These are phyloP conservation scores for Eledona agricola DNA, from an alignment of 2,888 invertebrate genomes.

Conservation along the genomic window DNA sequence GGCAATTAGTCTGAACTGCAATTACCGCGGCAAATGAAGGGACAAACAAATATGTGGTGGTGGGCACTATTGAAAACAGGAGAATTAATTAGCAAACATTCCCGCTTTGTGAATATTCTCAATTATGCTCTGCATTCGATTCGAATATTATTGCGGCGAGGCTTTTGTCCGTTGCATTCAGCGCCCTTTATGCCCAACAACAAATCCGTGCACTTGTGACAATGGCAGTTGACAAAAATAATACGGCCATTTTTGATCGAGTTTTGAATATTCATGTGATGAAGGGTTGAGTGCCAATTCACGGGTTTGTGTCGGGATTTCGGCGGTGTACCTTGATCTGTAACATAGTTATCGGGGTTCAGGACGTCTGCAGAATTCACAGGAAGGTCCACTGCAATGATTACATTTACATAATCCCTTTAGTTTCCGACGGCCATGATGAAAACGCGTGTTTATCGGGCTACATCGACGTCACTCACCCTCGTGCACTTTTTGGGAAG, in stretches of 20 bases:
- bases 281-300: constrained; percentile 5
- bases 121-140: constrained; percentile 25
- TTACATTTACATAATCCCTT: constrained; percentile 60
- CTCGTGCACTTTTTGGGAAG: constrained; percentile 39
- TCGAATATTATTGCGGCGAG: constrained; percentile 16
- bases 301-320: constrained; percentile 25
- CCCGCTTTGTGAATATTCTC: constrained; percentile 25
- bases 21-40: no score
- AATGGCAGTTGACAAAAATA: constrained; percentile 13
- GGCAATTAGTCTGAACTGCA: no score
- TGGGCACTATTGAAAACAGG: constrained; percentile 8
- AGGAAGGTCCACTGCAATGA: constrained; percentile 56
- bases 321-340: constrained; percentile 50
- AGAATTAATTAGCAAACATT: constrained; percentile 24
- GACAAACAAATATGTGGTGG: no score
- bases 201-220: constrained; percentile 16
- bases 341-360: constrained; percentile 54
- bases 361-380: constrained; percentile 50
- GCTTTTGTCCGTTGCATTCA: constrained; percentile 11
- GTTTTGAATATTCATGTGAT: constrained; percentile 25
- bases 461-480: constrained; percentile 44
- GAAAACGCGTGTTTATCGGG: constrained; percentile 57
- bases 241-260: constrained; percentile 16
- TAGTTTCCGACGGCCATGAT: constrained; percentile 54
- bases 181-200: constrained; percentile 17